phyloP scores from a whole-genome alignment of 2,113 vertebrate species.

The Caloenas nicobarica region DNA sequence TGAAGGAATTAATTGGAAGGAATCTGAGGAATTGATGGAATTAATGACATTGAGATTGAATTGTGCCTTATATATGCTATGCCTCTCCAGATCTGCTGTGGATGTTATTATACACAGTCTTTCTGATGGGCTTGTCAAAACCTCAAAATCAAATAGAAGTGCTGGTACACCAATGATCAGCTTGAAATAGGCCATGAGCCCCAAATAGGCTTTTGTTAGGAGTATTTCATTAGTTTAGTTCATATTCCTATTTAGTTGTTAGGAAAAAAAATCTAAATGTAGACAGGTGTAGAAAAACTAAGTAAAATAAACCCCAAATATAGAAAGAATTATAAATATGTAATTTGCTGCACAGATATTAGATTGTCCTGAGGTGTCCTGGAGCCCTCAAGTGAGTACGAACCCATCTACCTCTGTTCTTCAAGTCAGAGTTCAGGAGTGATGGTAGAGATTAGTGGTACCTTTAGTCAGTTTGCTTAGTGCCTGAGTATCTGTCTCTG shows the following conservation, averaged over 20 bases:
- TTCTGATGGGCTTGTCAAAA: not conserved
- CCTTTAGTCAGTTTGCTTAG: not conserved
- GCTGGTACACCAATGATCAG: not conserved
- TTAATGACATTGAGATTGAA: not conserved
- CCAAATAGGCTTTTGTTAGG: not conserved
- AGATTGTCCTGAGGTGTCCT: not conserved
- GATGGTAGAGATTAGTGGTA: not conserved
- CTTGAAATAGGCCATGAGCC: not conserved
- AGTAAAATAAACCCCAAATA: not conserved
- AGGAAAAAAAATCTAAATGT: not conserved
- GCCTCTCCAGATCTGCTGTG: not conserved
- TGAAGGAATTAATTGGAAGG: slow-evolving; percentile 26
- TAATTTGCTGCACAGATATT: not conserved
- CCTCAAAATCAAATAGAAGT: not conserved
- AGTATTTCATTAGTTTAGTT: not conserved
- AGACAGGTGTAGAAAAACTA: not conserved
- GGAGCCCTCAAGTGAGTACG: not conserved
- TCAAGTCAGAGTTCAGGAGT: not conserved
- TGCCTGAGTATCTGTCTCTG: not conserved
- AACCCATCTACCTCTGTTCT: not conserved
- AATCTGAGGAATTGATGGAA: slow-evolving; percentile 16
- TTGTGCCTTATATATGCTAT: not conserved
- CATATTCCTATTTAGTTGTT: not conserved
- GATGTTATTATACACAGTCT: not conserved
- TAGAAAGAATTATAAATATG: not conserved